Evolutionary conservation across 2,888 invertebrate genomes (phyloP).

Genomic region (Campoplex capitator): DNA sequence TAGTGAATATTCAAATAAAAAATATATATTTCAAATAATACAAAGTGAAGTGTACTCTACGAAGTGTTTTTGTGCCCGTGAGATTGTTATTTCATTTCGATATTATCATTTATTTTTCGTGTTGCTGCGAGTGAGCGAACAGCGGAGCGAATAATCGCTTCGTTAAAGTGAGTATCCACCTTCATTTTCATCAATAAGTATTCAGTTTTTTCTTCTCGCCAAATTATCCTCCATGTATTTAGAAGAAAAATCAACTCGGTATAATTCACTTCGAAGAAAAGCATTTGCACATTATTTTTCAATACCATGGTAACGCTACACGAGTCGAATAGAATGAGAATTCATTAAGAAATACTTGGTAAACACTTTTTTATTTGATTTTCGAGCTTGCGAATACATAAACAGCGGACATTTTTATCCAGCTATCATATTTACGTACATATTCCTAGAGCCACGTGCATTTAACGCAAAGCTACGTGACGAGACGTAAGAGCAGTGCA

Average conservation of each 20-base stretch:
- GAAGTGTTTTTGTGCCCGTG: slow-evolving; percentile 51
- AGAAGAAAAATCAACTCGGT: neutral
- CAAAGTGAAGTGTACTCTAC: slow-evolving; percentile 46
- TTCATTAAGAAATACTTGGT: neutral
- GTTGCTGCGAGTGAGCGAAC: slow-evolving; percentile 67
- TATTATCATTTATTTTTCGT: slow-evolving; percentile 14
- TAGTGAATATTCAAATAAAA: slow-evolving; percentile 16
- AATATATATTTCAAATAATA: slow-evolving; percentile 24
- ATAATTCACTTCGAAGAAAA: neutral
- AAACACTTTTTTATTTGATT: neutral
- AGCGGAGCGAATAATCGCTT: slow-evolving; percentile 74
- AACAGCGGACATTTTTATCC: neutral
- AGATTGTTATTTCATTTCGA: slow-evolving; percentile 1
- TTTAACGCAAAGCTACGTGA: neutral
- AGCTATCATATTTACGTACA: neutral
- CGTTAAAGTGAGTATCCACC: slow-evolving; percentile 76
- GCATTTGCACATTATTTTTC: neutral
- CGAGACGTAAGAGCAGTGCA: neutral
- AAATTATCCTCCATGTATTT: neutral
- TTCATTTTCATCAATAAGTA: neutral
- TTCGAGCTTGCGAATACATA: neutral
- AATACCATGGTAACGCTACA: neutral
- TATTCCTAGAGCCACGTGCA: neutral
- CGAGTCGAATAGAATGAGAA: neutral
- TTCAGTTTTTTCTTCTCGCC: neutral